Base-by-base conservation (phyloP, 1,140 invertebrate species). In the Zaprionus ornatus region DNA sequence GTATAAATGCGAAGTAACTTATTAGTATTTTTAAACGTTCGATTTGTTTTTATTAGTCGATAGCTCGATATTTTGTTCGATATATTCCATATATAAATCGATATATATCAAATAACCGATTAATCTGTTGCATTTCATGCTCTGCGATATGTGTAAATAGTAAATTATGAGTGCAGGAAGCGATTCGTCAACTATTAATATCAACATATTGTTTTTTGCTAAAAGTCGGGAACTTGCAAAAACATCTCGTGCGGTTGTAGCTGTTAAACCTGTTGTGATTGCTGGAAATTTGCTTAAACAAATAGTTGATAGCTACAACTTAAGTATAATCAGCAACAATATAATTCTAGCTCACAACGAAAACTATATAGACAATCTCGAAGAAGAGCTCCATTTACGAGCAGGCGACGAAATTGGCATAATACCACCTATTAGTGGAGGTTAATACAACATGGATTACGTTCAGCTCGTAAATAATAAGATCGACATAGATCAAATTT, bases 351-450 rank as follows among this genome's bases (percentile, higher is more conserved):
- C 97, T 3, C 92, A 97, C 29, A 98, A 98, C 93, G 95, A 98
- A 91, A 94, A 96, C 77, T 97, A 97, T 79, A 94, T 95, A 74
- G 92, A 93, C 21, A 92, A 95, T 21, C 79, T 92, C n/a, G 93
- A 95, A 72, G 91, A 81, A 3, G 55, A 79, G 12, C 81, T 97
- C 37, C 76, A 92, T 6, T 91, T 98, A 12, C 93, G 93, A 35
- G 93, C 94, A 13, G 94, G 94, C 52, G 97, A 97, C 93, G 96
- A 96, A 93, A 94, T 98, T 74, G 97, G 97, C 79, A 94, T 98
- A 5, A 98, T 98, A 82, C 97, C 97, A 63, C 97, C 97, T 1
- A 93, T 98, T 32, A 98, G 97, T 94, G 97, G 97, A 92, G 97
- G 97, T 83, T 95, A 94, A 92, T 7, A 23, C 6, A 63, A 50